Base-by-base conservation (phyloP, 2,888 invertebrate genomes). In the Trichacis sp. region DNA sequence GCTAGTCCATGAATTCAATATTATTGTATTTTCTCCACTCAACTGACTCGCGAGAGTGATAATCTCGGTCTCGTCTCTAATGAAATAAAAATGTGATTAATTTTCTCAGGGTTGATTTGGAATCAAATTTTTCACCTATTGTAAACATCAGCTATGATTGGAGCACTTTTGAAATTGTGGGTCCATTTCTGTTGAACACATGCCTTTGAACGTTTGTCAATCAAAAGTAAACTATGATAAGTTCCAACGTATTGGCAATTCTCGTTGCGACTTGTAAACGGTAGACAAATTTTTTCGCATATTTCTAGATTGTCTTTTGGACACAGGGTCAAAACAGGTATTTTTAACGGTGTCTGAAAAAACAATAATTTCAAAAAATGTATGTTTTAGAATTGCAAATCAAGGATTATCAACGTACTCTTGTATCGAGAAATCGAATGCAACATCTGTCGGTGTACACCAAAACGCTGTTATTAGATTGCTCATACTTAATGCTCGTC, bases 161-260 rank as follows among this genome's bases (percentile, higher is more conserved):
- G 88, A 2, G 85, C 76, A 60, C 85, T 85, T 68, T 86, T 85
- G 78, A 89, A 87, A 3, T 87, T 87, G 68, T 89, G 89, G 0
- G 86, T 88, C 89, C 89, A 89, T 61, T 88, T 84, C 68, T 87
- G 87, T 2, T 86, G 75, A 0, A 86, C 73, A 15, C 75, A 72
- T n/a, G 71, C 67, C 15, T 74, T 71, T 8, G 68, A 73, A 24
- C 84, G 78, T 46, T 69, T 76, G 61, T 84, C 84, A 11, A 78
- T 73, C 65, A 82, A 69, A 50, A 83, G 61, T 1, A 81, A 60
- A 66, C 70, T 79, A 52, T 83, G 84, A 69, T 75, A 77, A 24
- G 79, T 75, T 14, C 77, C 81, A 20, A 83, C 18, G 53, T 83
- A 84, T 64, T 69, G 73, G 57, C 71, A 78, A 33, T 64, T 59